A percentile compares a stretch with the other conserved stretches of the same genome.
phyloP scores from a whole-genome alignment of 2,888 invertebrate genomes.

The Protophormia terraenovae region DNA sequence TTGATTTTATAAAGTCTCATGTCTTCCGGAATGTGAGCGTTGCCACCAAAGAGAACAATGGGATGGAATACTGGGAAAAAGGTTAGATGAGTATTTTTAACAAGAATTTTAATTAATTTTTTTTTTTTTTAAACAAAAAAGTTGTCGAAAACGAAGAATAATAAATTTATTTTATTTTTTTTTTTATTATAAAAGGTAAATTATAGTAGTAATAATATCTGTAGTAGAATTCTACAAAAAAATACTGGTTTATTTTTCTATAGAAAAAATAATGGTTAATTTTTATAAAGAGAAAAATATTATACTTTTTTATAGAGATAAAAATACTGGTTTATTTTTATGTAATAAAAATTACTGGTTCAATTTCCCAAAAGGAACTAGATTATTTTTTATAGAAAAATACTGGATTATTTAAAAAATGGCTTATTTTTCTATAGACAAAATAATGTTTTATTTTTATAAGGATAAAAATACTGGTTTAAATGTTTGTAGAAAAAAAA shows the following conservation, averaged over 20 bases:
- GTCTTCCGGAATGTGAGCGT: slow-evolving; percentile 43
- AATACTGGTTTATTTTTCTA: background rate
- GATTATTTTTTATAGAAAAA: background rate
- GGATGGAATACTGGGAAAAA: background rate
- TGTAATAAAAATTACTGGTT: background rate
- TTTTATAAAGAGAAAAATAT: background rate
- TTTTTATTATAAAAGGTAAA: no score
- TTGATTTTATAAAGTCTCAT: slow-evolving; percentile 37
- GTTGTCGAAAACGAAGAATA: no score
- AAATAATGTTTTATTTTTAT: background rate
- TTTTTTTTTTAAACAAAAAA: no score
- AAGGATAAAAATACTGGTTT: no score
- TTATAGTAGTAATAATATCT: no score
- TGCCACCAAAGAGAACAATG: slow-evolving; percentile 11
- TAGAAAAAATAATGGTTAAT: background rate
- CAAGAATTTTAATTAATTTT: no score
- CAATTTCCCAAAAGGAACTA: background rate
- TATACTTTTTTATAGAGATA: background rate
- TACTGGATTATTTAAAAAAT: background rate
- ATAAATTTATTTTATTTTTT: no score
- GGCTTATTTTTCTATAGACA: background rate
- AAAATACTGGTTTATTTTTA: background rate
- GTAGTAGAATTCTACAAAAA: no score
- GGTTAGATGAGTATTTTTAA: background rate
- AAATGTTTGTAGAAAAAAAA: no score